These are phyloP conservation scores for Parapristionchus giblindavisi DNA, from an alignment of 2,888 invertebrate genomes.

Conservation along the genomic window DNA sequence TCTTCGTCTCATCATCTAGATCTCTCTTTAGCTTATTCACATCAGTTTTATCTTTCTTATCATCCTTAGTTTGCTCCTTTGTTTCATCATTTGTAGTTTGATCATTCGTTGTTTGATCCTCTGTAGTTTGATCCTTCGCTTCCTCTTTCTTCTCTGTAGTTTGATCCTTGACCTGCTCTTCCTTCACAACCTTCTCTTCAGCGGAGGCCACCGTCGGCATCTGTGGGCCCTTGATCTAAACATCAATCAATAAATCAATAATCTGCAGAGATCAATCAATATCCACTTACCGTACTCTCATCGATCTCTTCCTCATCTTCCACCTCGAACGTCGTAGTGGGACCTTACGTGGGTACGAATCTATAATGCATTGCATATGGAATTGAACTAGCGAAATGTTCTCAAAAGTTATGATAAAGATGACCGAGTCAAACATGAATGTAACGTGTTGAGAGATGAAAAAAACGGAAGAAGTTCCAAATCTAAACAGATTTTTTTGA, in stretches of 20 bases:
- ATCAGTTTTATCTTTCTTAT: constrained; percentile 4
- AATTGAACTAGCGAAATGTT: too few relatives aligned
- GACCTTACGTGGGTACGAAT: constrained; percentile 3
- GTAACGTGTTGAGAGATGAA: too few relatives aligned
- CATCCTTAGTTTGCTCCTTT: constrained; percentile 13
- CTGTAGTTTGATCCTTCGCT: constrained; percentile 37
- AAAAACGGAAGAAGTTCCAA: too few relatives aligned
- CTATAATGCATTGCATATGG: too few relatives aligned
- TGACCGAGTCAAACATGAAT: too few relatives aligned
- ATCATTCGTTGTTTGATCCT: constrained; percentile 41
- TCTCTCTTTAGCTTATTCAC: constrained; percentile 2
- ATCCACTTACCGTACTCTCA: constrained; percentile 26
- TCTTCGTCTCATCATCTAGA: constrained; percentile 10
- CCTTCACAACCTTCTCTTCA: background rate
- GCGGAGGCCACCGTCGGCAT: background rate
- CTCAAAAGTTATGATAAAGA: too few relatives aligned
- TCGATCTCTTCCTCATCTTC: constrained; percentile 29
- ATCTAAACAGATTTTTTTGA: too few relatives aligned
- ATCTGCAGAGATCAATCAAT: too few relatives aligned
- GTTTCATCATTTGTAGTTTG: background rate
- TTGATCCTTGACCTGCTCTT: constrained; percentile 6
- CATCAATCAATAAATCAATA: too few relatives aligned
- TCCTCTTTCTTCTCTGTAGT: constrained; percentile 3
- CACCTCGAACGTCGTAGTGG: constrained; percentile 7
- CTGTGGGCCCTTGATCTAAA: constrained; percentile 27